Evolutionary conservation across 2,797 vertebrate species (phyloP), one percentile per base, ranked within the genome.

Genomic region (Acestrorhynchus altus): DNA sequence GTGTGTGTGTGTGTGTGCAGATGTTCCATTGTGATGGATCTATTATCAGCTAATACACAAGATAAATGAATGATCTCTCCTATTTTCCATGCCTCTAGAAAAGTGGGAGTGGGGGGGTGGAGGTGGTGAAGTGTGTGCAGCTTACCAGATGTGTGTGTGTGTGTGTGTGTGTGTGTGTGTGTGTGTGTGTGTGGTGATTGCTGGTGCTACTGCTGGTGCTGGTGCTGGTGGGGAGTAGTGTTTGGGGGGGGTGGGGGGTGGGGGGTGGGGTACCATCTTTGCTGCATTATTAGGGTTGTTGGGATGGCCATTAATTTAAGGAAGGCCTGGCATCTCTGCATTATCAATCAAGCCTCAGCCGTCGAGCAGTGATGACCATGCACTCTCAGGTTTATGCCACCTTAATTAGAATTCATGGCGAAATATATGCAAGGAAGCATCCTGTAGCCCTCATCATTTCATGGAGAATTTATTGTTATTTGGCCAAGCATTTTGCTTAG

Each of bases 41-140:
- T 98, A 98, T 99, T 99, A 98, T 98, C 96, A 94, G 94, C 96
- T 95, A 98, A 99, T 99, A 99, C 95, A 98, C 95, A 98, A 98
- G 96, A 98, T 97, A 97, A 98, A 99, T 98, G 96, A 96, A 96
- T 94, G 94, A 97, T 98, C 95, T 95, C 95, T 95, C 93, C 94
- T 92, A 88, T 94, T 93, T 90, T 91, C 93, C 89, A 91, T 88
- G 93, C 86, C 88, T 92, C 87, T 84, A 93, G 92, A 95, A 95
- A 95, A 95, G 95, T 95, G 94, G 95, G 95, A 95, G 94, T 93
- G 94, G 93, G 94, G n/a, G 77, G 79, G 83, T 81, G 81, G 81
- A 66, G 67, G 82, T 81, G 80, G 77, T 74, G 76, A 71, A 71
- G 81, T 82, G 72, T 70, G 76, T 74, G 77, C 63, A n/a, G n/a